Evolutionary conservation across 92 coral and sea anemone genomes (phyloP), one percentile per base, ranked within the genome.

Genomic region (Scolanthus callimorphus): DNA sequence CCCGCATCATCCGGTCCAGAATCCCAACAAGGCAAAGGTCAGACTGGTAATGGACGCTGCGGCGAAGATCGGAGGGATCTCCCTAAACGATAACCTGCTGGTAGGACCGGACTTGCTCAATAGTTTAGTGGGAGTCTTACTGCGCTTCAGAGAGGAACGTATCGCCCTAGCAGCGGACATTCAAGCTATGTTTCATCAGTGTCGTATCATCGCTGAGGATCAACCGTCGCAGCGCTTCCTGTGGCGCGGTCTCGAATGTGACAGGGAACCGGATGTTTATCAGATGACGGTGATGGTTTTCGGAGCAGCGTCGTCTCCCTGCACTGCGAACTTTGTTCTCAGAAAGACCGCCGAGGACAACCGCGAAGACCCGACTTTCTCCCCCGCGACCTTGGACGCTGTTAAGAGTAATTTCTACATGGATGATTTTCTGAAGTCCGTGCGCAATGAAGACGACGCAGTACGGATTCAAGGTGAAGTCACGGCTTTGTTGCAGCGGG

Each of bases 271-370:
- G 31, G 71, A 64, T 13, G 60, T 65, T 29, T 51, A 65, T 19
- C 71, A 31, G 34, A 49, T 63, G 70, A 44, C 9, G 20, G 59
- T 63, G 17, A 62, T 48, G 58, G 29, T 81, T 28, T 76, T 83
- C 46, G 71, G 84, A 52, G 80, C 90, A 31, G 83, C 83, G 31
- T 78, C 82, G 22, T 83, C 90, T 23, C 77, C 60, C 1, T 65
- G 60, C 26, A 65, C 30, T 2, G 24, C 60, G 17, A 65, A 65
- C 47, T 50, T n/a, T 29, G 71, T 65, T n/a, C 41, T 65, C 45
- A 51, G 61, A 25, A 51, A 65, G 30, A 65, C 43, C 11, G 61
- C 58, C 38, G 38, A 49, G 24, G 84, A 70, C 61, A 70, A 76
- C 67, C 25, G 54, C 29, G 30, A 58, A 19, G 69, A 63, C 52